A percentile compares a stretch with the other conserved stretches of the same genome.
phyloP scores from a whole-genome alignment of 2,113 vertebrate genomes.

The Indicator maculatus region DNA sequence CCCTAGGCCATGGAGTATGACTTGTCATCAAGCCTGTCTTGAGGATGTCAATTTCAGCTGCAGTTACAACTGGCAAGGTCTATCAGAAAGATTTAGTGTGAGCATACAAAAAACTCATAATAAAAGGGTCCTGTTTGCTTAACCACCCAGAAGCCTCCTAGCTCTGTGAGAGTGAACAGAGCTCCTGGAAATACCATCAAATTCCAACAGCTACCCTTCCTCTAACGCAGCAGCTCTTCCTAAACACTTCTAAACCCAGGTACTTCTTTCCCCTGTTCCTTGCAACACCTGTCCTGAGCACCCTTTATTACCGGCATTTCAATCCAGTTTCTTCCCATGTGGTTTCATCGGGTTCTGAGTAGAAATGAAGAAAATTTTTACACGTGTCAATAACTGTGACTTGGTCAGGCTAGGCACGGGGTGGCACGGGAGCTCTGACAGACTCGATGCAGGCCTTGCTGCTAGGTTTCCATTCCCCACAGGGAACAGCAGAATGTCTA shows the following conservation, averaged over 20 bases:
- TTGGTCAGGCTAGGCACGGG: not conserved
- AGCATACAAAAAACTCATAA: not conserved
- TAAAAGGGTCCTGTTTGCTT: not conserved
- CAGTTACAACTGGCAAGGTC: not conserved
- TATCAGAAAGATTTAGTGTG: not conserved
- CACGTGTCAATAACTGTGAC: not conserved
- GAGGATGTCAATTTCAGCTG: not conserved
- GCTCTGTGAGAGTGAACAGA: not conserved
- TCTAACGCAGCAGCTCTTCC: not conserved
- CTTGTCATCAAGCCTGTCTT: not conserved
- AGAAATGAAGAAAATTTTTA: not conserved
- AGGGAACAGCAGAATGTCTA: not conserved
- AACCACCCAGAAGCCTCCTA: not conserved
- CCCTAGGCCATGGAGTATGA: not conserved
- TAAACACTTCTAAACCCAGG: not conserved
- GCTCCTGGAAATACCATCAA: not conserved
- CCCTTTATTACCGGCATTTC: not conserved
- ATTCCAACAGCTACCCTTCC: not conserved
- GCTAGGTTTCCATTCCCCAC: not conserved
- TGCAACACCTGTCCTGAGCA: not conserved
- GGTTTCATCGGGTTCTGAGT: not conserved
- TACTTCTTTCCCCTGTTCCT: not conserved
- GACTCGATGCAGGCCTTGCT: not conserved
- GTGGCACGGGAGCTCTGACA: not conserved
- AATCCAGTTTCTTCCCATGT: not conserved